Base-by-base conservation (phyloP, 2,797 vertebrate species). In the Lithobates pipiens region DNA sequence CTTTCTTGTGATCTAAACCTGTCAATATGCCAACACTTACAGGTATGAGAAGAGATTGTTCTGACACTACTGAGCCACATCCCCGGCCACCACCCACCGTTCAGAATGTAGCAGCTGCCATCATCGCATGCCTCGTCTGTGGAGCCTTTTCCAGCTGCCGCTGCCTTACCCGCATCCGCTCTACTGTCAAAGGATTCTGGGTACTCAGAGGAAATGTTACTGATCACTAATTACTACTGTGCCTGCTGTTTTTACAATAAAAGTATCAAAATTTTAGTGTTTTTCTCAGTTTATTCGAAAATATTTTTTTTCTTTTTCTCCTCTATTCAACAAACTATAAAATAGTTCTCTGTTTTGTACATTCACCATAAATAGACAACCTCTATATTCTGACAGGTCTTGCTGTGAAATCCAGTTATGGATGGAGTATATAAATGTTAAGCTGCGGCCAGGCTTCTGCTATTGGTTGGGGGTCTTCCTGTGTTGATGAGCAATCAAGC, bases 11-110 rank as follows among this genome's bases (percentile, higher is more conserved):
- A 39, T 9, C 9, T 36, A 39, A 39, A 39, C 7, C 39, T 39
- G 36, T 8, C 4, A 36, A 6, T 36, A 18, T 54, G 1, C 5
- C 5, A 4, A 16, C 18, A 54, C 50, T 79, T 21, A n/a, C 91
- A 99, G 98, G 91, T 99, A 99, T 0, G 98, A 99, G 91, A 99
- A 99, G 88, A 95, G 97, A 63, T 96, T 99, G 82, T 99, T 97
- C 93, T 99, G 93, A 98, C 1, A 3, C 9, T 39, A 2, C 39
- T 39, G 39, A 39, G 39, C 39, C 39, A 9, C 9, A 2, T 39
- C 39, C 2, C 36, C 36, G 0, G 5, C 6, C 7, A 39, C 9
- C 39, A 39, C 39, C 39, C 39, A 39, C 39, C 39, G 9, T 6
- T 39, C 39, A 10, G 39, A 39, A 9, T 39, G 39, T 39, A 39